Percentiles rank a stretch among this genome's conserved stretches.
phyloP scores from a whole-genome alignment of 2,113 vertebrate species.

The Ictalurus furcatus region DNA sequence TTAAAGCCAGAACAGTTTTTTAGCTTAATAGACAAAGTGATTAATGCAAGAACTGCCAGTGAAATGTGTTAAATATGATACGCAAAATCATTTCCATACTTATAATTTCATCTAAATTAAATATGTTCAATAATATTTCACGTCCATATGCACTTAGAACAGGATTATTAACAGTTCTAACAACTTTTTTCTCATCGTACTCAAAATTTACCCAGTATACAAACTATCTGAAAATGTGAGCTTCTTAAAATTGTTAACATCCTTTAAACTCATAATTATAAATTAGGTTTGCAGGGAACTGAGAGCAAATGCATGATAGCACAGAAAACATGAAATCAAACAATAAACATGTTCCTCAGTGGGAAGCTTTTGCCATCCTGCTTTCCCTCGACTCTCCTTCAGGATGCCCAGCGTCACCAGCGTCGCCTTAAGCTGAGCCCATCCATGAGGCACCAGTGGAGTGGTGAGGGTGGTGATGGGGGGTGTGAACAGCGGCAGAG shows the following conservation, averaged over 20 bases:
- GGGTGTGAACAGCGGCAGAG: constrained; percentile 83
- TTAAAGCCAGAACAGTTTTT: neutral
- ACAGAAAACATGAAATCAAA: neutral
- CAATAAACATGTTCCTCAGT: neutral
- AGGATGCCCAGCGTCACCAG: constrained; percentile 63
- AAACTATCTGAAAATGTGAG: neutral
- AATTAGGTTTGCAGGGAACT: neutral
- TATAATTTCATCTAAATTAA: neutral
- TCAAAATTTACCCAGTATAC: neutral
- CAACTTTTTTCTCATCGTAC: neutral
- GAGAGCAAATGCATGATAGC: neutral
- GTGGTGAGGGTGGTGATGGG: constrained; percentile 55
- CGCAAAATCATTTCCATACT: neutral
- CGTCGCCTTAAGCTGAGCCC: constrained; percentile 70
- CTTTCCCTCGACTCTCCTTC: constrained; percentile 28
- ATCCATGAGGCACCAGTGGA: constrained; percentile 20
- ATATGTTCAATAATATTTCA: neutral
- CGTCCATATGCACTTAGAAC: neutral
- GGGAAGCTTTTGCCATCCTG: constrained; percentile 23
- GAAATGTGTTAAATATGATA: neutral
- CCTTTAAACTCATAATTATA: neutral
- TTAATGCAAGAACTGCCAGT: neutral
- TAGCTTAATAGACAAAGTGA: neutral
- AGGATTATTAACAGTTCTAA: neutral
- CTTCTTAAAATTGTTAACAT: neutral